Evolutionary conservation across 2,797 vertebrate genomes (phyloP), one percentile per base, ranked within the genome.

Genomic region (Muraenolepis orangiensis): DNA sequence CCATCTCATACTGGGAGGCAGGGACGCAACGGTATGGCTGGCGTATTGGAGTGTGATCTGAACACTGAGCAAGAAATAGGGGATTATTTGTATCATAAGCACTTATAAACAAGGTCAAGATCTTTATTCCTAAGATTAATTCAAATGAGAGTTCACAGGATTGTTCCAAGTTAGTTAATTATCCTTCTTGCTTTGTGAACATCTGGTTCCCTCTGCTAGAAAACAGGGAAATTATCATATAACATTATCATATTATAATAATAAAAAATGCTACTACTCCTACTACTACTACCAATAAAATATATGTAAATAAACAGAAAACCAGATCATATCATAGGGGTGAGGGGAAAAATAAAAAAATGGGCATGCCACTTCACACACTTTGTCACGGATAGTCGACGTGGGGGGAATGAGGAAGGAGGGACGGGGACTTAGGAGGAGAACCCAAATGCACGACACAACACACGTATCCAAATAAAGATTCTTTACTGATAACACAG

Each of bases 61-160:
- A 34, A 93, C 81, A 0, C 4, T 46, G 42, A 46, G 16, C 42
- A 20, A 46, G 42, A 46, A 46, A 20, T 14, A 46, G 42, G 40
- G 14, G 40, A 46, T 20, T 5, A 46, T 57, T 57, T n/a, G 51
- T 18, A 57, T 23, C 23, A n/a, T 57, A n/a, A 20, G 23, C 51
- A 57, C 20, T 57, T 7, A 57, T 57, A n/a, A 57, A 57, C 51
- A 57, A n/a, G n/a, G 20, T 57, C 5, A 7, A 7, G 23, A n/a
- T 7, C 14, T 57, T 46, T 46, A 46, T 46, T 20, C 16, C 16
- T 46, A 46, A 20, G 20, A 46, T 46, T 0, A 18, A 23, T n/a
- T 20, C 32, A 34, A 34, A 34, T 57, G n/a, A 10, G 6, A n/a
- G 20, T 57, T 57, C 20, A n/a, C 46, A 20, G 32, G 32, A 34